Evolutionary conservation across 2,797 vertebrate genomes (phyloP), one percentile per base, ranked within the genome.

Genomic region (Enteromius anoplus): DNA sequence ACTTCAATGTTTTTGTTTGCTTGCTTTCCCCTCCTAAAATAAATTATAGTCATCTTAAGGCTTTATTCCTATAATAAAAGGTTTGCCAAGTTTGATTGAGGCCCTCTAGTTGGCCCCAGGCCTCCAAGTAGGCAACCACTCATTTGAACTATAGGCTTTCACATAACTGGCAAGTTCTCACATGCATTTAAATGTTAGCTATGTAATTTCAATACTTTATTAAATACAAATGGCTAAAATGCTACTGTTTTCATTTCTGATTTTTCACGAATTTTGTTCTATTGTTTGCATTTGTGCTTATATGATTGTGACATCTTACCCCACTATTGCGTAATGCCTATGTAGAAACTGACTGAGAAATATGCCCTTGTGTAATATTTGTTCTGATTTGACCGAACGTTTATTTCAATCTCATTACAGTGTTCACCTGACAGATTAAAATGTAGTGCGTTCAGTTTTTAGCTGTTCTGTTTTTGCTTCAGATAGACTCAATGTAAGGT

Each of bases 401-500:
- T 70, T 26, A 37, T 60, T 81, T 72, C 9, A 42, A 9, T 4
- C 19, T 71, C 10, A 21, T 47, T 47, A 15, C 34, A 60, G 78
- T 60, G 51, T 23, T 21, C 32, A 19, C 34, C 29, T 53, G 47
- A 55, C 47, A 19, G 7, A 29, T 69, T 21, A 11, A 23, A 58
- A 70, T 66, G 60, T 21, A 64, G 29, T 60, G 60, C 29, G 19
- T 72, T 65, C 42, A 34, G 15, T 26, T 14, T 19, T 14, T n/a
- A 62, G 68, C 75, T 9, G 40, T 70, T 40, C 78, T 10, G 17
- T 58, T 42, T 21, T 19, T 70, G 10, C 58, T 45, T 64, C 15
- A 42, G 40, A 29, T 66, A 78, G 23, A 12, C 37, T 76, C 17
- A 65, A 69, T 68, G 73, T 75, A 78, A 64, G n/a, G 64, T 75